Evolutionary conservation across 2,888 invertebrate species (phyloP).

Genomic region (Colostygia pectinataria): DNA sequence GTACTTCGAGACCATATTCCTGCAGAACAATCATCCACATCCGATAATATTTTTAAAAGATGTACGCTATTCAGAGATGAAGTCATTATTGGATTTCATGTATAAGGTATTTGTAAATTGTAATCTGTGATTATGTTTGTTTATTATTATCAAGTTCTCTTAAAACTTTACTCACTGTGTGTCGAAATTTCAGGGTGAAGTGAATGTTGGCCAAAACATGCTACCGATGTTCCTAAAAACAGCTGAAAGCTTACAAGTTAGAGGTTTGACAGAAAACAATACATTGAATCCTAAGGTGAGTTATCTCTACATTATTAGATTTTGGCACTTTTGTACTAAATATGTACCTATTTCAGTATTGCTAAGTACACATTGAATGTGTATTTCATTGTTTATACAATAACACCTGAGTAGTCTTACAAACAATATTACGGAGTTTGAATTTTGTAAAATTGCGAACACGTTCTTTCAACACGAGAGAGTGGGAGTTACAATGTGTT

Average conservation of each 20-base stretch:
- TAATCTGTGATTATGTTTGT: conserved; percentile 5
- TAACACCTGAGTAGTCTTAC: not conserved
- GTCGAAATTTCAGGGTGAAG: conserved; percentile 84
- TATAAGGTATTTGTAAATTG: conserved; percentile 86
- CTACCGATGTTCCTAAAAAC: conserved; percentile 95
- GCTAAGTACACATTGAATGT: not conserved
- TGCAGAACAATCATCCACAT: conserved; percentile 94
- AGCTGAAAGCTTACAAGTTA: conserved; percentile 94
- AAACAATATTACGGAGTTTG: too few relatives aligned
- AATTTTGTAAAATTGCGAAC: too few relatives aligned
- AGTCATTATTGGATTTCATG: conserved; percentile 95
- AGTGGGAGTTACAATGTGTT: too few relatives aligned
- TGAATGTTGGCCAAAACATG: conserved; percentile 95
- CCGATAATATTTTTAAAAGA: conserved; percentile 96
- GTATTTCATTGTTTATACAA: not conserved
- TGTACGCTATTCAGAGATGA: conserved; percentile 94
- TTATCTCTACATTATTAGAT: too few relatives aligned
- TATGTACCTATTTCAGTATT: not conserved
- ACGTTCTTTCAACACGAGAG: too few relatives aligned
- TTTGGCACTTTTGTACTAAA: too few relatives aligned
- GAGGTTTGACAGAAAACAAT: conserved; percentile 94
- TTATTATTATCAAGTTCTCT: not conserved
- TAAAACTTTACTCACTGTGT: conserved; percentile 1
- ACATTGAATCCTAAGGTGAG: conserved; percentile 83
- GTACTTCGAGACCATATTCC: conserved; percentile 95